Conservation (phyloP, 2,113 vertebrate species). For the Poeciliopsis retropinna region DNA sequence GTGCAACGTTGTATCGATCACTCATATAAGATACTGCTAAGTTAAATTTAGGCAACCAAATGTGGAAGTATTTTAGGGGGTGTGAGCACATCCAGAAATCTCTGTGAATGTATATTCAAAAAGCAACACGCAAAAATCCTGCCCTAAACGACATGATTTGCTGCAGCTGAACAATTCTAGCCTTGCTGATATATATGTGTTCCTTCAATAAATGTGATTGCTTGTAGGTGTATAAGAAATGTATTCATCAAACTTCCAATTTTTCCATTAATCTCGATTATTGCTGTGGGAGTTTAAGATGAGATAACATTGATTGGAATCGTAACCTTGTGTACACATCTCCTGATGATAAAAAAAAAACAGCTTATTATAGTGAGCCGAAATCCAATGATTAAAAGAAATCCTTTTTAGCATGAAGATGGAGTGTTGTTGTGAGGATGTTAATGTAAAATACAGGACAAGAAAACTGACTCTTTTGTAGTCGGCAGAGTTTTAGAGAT, state of each 20-base stretch:
- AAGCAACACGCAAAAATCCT: conserved; percentile 3
- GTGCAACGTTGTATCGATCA: neutral
- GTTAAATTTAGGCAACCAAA: neutral
- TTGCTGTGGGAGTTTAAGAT: conserved; percentile 57
- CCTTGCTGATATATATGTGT: conserved; percentile 13
- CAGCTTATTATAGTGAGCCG: no score
- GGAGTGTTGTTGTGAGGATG: neutral
- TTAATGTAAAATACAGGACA: neutral
- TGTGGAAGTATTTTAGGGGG: neutral
- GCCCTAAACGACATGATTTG: conserved; percentile 22
- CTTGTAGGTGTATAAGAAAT: conserved; percentile 36
- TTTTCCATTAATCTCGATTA: conserved; percentile 42
- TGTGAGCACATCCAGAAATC: neutral
- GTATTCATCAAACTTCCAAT: conserved; percentile 36
- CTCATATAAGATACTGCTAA: neutral
- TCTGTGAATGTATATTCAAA: neutral
- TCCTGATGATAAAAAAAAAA: neutral
- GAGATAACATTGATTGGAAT: conserved; percentile 52
- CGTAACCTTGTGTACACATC: conserved; percentile 35
- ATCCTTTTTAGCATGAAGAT: neutral
- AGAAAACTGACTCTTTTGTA: neutral
- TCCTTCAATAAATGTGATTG: conserved; percentile 28
- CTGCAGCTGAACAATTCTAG: conserved; percentile 6
- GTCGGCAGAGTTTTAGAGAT: neutral
- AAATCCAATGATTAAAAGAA: neutral